phyloP scores from a whole-genome alignment of 2,797 vertebrate genomes.

The Gallinago stenura region DNA sequence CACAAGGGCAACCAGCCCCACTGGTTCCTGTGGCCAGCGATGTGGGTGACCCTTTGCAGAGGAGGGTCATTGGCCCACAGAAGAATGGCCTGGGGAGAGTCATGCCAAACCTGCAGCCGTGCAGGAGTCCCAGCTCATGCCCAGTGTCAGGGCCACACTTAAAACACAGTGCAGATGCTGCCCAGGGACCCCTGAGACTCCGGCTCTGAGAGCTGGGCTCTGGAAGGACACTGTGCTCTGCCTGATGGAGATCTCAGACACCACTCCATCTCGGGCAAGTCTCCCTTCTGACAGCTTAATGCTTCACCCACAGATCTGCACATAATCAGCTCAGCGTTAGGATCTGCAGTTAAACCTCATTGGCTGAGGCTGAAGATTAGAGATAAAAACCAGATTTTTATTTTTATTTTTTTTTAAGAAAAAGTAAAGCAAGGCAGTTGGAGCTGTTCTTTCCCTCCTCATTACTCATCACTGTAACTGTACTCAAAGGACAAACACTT shows the following conservation, averaged over 20 bases:
- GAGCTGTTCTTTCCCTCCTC: not conserved
- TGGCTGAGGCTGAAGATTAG: constrained; percentile 1
- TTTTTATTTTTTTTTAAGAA: not conserved
- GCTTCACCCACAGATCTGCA: not conserved
- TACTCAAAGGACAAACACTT: not conserved
- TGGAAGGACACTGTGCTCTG: accelerated
- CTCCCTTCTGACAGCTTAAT: not conserved
- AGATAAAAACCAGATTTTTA: not conserved
- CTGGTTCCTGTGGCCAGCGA: not conserved
- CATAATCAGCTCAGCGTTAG: not conserved
- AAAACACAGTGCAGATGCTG: accelerated
- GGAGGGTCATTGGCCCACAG: not conserved
- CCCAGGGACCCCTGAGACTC: accelerated
- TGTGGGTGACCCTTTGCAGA: not conserved
- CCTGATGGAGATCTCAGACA: not conserved
- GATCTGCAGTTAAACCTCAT: not conserved
- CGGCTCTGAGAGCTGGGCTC: not conserved
- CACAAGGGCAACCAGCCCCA: not conserved
- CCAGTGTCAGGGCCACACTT: not conserved
- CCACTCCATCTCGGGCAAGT: not conserved
- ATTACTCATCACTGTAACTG: not conserved
- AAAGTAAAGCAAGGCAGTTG: not conserved
- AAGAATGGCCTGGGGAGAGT: not conserved
- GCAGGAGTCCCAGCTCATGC: accelerated
- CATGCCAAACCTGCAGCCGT: not conserved